These are phyloP conservation scores for Calyptommatus sinebrachiatus DNA, from an alignment of 2,113 vertebrate genomes.

Conservation along the genomic window DNA sequence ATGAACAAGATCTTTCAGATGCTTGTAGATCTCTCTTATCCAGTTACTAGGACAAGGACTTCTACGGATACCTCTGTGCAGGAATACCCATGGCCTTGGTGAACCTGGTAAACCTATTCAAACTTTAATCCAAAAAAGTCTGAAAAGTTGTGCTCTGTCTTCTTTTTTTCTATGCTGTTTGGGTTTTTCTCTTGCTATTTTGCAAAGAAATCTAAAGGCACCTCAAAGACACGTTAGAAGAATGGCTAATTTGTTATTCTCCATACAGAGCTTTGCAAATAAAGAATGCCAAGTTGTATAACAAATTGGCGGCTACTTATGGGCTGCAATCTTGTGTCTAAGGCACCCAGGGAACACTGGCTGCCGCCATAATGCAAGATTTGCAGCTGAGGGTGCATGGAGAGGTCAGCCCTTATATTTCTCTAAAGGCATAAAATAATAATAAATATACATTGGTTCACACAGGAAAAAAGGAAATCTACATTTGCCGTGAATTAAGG, in stretches of 20 bases:
- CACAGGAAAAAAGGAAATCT: neutral
- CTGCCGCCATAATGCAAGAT: slow-evolving; percentile 14
- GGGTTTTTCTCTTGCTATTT: neutral
- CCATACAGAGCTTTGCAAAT: slow-evolving; percentile 32
- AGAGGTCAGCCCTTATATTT: slow-evolving; percentile 31
- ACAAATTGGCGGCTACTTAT: slow-evolving; percentile 38
- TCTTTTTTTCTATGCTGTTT: neutral
- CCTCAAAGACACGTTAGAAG: slow-evolving; percentile 13
- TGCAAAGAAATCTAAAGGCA: slow-evolving; percentile 5
- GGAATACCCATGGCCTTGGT: neutral
- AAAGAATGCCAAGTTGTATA: slow-evolving; percentile 30
- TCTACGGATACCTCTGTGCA: too few relatives aligned
- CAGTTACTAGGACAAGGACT: too few relatives aligned
- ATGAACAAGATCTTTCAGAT: too few relatives aligned
- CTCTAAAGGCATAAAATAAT: slow-evolving; percentile 36
- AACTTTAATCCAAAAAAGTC: neutral
- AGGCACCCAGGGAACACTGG: slow-evolving; percentile 29
- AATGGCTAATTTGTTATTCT: slow-evolving; percentile 35
- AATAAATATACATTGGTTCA: slow-evolving; percentile 35
- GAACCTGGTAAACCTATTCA: neutral
- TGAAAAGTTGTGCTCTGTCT: neutral
- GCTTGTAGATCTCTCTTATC: too few relatives aligned
- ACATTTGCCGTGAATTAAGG: slow-evolving; percentile 22
- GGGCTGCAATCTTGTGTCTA: slow-evolving; percentile 27
- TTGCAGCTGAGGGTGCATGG: neutral